Evolutionary conservation across 2,113 vertebrate species (phyloP).

Genomic region (Rhynchomys soricoides): DNA sequence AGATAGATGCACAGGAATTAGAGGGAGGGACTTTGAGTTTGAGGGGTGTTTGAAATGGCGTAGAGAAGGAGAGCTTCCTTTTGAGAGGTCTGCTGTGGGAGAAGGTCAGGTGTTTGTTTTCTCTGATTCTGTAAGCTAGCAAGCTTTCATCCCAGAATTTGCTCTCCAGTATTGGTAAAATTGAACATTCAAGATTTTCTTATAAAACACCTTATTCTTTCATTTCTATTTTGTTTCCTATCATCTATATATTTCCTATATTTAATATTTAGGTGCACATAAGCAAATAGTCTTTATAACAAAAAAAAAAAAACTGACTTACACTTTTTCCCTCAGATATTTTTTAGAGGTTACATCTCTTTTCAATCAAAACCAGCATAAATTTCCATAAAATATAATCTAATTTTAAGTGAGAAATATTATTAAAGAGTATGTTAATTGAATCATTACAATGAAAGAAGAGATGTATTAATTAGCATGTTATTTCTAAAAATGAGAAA

Average conservation of each 20-base stretch:
- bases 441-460: background rate
- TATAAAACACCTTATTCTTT: background rate
- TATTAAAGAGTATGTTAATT: background rate
- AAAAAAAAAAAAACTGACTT: background rate
- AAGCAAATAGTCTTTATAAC: slow-evolving; percentile 15
- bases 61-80: too few relatives aligned
- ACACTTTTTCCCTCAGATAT: background rate
- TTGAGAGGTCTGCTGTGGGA: too few relatives aligned
- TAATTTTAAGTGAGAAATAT: background rate
- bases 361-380: background rate
- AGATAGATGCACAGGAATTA: too few relatives aligned
- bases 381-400: background rate
- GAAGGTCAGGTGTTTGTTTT: too few relatives aligned
- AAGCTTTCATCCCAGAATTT: too few relatives aligned
- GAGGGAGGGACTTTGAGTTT: too few relatives aligned
- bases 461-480: background rate
- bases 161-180: too few relatives aligned
- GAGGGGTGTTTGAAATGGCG: too few relatives aligned
- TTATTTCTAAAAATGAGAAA: background rate
- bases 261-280: background rate
- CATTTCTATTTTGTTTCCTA: background rate
- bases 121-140: too few relatives aligned
- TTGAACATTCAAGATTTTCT: too few relatives aligned
- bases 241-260: background rate
- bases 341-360: background rate